Conservation (phyloP, 2,888 invertebrate species). For the Drosophila emarginata region DNA sequence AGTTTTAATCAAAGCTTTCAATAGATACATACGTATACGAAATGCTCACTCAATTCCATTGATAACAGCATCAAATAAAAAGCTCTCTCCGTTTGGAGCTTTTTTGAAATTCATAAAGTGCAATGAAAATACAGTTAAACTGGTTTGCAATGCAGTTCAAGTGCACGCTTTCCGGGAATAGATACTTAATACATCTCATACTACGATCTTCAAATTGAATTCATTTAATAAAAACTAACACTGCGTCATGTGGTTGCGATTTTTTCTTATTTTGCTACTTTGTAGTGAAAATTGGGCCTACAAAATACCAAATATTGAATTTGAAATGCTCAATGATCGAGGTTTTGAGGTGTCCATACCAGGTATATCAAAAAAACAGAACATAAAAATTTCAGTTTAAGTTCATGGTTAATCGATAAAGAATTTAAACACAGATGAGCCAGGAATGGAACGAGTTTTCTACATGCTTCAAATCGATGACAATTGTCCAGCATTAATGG, state of each 20-base stretch:
- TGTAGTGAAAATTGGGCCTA: slow-evolving; percentile 35
- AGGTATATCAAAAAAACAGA: slow-evolving; percentile 40
- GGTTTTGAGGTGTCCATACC: slow-evolving; percentile 64
- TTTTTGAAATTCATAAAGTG: slow-evolving; percentile 20
- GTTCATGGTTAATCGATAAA: not conserved
- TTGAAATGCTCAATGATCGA: slow-evolving; percentile 47
- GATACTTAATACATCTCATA: slow-evolving; percentile 20
- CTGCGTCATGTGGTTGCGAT: slow-evolving; percentile 50
- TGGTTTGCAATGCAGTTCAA: slow-evolving; percentile 15
- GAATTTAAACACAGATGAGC: slow-evolving; percentile 56
- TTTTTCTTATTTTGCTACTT: not conserved
- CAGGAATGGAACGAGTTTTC: slow-evolving; percentile 65
- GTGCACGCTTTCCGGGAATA: slow-evolving; percentile 11
- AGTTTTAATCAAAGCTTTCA: not conserved
- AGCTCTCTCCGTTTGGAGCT: slow-evolving; percentile 22
- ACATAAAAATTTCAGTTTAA: not conserved
- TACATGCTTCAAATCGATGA: slow-evolving; percentile 69
- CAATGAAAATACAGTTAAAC: slow-evolving; percentile 7
- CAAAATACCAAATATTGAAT: slow-evolving; percentile 58
- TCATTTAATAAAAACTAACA: slow-evolving; percentile 21
- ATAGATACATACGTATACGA: not conserved
- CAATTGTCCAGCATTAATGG: slow-evolving; percentile 66
- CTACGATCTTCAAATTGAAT: slow-evolving; percentile 14
- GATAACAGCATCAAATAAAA: slow-evolving; percentile 6
- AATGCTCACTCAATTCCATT: not conserved